These are phyloP conservation scores for Archegozetes longisetosus DNA, from an alignment of 1,140 invertebrate genomes.

Conservation along the genomic window DNA sequence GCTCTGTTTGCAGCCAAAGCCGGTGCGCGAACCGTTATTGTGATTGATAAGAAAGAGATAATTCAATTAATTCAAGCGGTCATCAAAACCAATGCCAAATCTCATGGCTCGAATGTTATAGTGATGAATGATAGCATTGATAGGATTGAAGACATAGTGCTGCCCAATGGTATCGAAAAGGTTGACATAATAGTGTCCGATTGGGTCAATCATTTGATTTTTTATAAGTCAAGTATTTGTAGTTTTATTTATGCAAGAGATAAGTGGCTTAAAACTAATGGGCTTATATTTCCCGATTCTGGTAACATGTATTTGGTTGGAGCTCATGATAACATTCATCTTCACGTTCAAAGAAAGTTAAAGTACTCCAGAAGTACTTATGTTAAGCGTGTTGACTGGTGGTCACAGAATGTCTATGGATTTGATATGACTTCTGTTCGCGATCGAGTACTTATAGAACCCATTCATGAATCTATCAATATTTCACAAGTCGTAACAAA, in stretches of 20 bases:
- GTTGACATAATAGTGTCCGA: neutral
- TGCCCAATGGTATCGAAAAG: neutral
- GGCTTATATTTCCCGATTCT: neutral
- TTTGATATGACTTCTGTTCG: neutral
- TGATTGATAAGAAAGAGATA: neutral
- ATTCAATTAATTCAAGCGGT: neutral
- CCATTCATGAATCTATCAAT: neutral
- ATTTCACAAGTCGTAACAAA: neutral
- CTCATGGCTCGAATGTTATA: neutral
- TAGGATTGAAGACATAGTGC: neutral
- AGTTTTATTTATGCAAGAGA: neutral
- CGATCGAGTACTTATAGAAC: neutral
- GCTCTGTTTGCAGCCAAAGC: neutral
- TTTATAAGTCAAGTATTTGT: neutral
- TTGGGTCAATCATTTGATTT: neutral
- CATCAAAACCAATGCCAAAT: neutral
- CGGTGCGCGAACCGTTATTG: neutral
- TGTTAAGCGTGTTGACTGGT: neutral
- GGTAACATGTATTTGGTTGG: neutral
- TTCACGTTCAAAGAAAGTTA: neutral
- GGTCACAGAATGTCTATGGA: neutral
- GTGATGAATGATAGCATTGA: neutral
- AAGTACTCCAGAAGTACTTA: neutral
- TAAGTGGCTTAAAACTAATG: neutral
- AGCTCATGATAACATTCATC: neutral